These are phyloP conservation scores for Yponomeuta plumbellus DNA, from an alignment of 2,888 invertebrate genomes.

Conservation along the genomic window DNA sequence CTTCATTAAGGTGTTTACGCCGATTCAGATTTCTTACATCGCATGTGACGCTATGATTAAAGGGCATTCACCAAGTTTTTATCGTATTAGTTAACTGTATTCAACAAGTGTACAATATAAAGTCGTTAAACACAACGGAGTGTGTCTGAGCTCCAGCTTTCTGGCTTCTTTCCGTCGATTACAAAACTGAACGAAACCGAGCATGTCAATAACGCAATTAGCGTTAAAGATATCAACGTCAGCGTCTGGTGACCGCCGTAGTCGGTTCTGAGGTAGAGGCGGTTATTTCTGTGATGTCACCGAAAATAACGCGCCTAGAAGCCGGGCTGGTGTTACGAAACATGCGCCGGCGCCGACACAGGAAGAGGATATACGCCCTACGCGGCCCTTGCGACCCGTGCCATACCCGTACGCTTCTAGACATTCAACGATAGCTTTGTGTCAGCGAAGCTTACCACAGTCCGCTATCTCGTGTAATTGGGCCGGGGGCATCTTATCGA, in stretches of 20 bases:
- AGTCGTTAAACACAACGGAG: background rate
- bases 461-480: background rate
- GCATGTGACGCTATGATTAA: background rate
- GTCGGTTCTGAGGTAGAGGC: constrained; percentile 60
- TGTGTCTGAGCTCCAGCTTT: constrained; percentile 1
- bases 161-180: constrained; percentile 29
- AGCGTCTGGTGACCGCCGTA: constrained; percentile 51
- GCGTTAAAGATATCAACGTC: constrained; percentile 71
- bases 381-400: constrained; percentile 19
- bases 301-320: constrained; percentile 62
- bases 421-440: constrained; percentile 19
- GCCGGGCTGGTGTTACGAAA: constrained; percentile 59
- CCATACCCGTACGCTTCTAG: constrained; percentile 14
- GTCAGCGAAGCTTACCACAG: background rate
- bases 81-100: background rate
- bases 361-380: constrained; percentile 66
- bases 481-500: background rate
- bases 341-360: constrained; percentile 39
- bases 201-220: constrained; percentile 69
- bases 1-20: background rate
- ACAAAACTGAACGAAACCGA: constrained; percentile 49
- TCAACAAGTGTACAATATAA: background rate
- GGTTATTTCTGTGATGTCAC: constrained; percentile 73
- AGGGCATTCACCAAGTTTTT: background rate
- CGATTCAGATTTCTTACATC: background rate